Percentiles rank a stretch among this genome's conserved stretches.
phyloP scores from a whole-genome alignment of 2,888 invertebrate genomes.

The Sinodicranocentrus sp. region DNA sequence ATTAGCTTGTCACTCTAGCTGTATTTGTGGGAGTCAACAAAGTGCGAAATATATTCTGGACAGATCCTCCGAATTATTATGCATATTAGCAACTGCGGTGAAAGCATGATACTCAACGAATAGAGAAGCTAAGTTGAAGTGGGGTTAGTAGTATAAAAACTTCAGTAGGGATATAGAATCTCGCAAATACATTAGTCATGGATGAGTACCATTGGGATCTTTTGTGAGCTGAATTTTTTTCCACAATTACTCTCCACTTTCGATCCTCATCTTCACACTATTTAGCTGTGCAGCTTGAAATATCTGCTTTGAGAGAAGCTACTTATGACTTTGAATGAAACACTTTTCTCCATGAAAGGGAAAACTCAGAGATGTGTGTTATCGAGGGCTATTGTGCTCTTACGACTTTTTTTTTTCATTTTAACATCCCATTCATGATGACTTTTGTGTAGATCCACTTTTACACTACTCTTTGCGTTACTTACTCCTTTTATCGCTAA shows the following conservation, averaged over 20 bases:
- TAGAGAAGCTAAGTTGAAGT: background rate
- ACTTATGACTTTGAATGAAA: background rate
- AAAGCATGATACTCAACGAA: background rate
- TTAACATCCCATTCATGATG: background rate
- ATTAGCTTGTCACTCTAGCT: no score
- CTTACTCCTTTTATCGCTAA: conserved; percentile 27
- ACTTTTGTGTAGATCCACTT: conserved; percentile 7
- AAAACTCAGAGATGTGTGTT: background rate
- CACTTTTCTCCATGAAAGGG: background rate
- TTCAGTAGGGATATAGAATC: background rate
- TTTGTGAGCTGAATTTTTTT: conserved; percentile 51
- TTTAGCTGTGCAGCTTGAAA: conserved; percentile 25
- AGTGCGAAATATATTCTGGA: no score
- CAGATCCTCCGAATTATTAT: no score
- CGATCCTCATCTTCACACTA: conserved; percentile 34
- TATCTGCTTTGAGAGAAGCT: background rate
- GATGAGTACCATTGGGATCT: conserved; percentile 56
- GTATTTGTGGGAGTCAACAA: no score
- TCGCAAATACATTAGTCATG: conserved; percentile 62
- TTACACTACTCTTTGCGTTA: background rate
- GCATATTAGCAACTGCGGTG: background rate
- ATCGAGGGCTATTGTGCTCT: conserved; percentile 3
- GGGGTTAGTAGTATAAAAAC: background rate
- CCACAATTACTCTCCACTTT: conserved; percentile 37
- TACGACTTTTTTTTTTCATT: background rate